Evolutionary conservation across 2,888 invertebrate species (phyloP), one percentile per base, ranked within the genome.

Genomic region (Himalopsyche tibetana): DNA sequence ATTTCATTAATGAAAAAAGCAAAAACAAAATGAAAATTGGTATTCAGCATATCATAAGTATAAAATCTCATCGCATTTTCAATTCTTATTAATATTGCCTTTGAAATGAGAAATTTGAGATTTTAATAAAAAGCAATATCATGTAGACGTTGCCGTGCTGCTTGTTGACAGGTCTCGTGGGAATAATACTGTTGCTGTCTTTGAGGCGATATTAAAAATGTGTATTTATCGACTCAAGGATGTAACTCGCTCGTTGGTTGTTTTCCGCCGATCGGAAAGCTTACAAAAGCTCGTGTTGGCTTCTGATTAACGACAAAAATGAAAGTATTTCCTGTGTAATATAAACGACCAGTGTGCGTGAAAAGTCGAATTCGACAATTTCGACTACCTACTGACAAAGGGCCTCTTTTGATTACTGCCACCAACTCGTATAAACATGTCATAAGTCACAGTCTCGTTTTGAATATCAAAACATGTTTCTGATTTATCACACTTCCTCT

Each of bases 361-460:
- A 82, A 82, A 86, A 86, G 82, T 84, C 84, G 84, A 74, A 84
- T 82, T 84, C 84, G 82, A 36, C 84, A 80, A 86, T 86, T 82
- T 82, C 81, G 55, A 56, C 81, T 82, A 45, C 28, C 69, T 84
- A 74, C 63, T 80, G 86, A 86, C 86, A 86, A 86, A 84, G 86
- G 86, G 45, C 84, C 82, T 82, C 80, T 51, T 82, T 84, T 87
- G 87, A 85, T 87, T 85, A 84, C 84, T 80, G 80, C 86, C 82
- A 80, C 88, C 83, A 86, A 82, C 81, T 80, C 87, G 85, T 83
- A 88, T 88, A 88, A 88, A 88, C 88, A 88, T 82, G 88, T 87
- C 87, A 86, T 88, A 88, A 87, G 87, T 88, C 87, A 87, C 85
- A 63, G 84, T 87, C 84, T 86, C 87, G 88, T 82, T 87, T 87